A percentile compares a stretch with the other conserved stretches of the same genome.
Evolutionary conservation across 1,140 invertebrate species (phyloP).

Genomic region (Lycorma delicatula): DNA sequence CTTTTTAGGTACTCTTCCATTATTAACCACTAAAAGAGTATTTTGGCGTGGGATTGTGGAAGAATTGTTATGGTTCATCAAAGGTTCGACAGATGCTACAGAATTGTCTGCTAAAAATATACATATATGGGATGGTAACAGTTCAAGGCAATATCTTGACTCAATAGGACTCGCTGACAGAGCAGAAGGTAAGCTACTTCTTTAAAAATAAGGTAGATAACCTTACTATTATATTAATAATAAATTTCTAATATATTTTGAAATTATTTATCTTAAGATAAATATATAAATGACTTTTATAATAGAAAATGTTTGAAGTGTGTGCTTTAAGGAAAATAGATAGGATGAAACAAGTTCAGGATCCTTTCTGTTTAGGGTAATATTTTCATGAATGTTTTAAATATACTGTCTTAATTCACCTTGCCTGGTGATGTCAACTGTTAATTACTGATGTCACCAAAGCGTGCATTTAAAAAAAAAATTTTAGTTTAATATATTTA

Average conservation of each 20-base stretch:
- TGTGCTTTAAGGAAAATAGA: too few relatives aligned
- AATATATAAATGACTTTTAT: too few relatives aligned
- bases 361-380: too few relatives aligned
- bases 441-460: too few relatives aligned
- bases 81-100: slow-evolving; percentile 88
- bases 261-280: background rate
- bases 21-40: slow-evolving; percentile 94
- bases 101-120: slow-evolving; percentile 74
- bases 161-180: slow-evolving; percentile 75
- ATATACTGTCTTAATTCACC: too few relatives aligned
- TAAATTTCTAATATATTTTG: background rate
- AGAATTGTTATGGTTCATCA: slow-evolving; percentile 94
- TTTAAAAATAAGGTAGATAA: too few relatives aligned
- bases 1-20: slow-evolving; percentile 61
- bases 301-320: too few relatives aligned
- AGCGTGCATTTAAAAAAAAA: too few relatives aligned
- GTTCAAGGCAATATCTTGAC: slow-evolving; percentile 83
- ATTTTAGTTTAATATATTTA: too few relatives aligned
- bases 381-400: too few relatives aligned
- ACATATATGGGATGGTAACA: slow-evolving; percentile 98
- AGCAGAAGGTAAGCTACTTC: slow-evolving; percentile 62
- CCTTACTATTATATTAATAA: slow-evolving; percentile 9
- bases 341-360: too few relatives aligned
- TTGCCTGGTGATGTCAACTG: too few relatives aligned
- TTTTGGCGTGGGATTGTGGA: slow-evolving; percentile 90